Evolutionary conservation across 1,140 invertebrate species (phyloP).

Genomic region (Penaeus indicus): DNA sequence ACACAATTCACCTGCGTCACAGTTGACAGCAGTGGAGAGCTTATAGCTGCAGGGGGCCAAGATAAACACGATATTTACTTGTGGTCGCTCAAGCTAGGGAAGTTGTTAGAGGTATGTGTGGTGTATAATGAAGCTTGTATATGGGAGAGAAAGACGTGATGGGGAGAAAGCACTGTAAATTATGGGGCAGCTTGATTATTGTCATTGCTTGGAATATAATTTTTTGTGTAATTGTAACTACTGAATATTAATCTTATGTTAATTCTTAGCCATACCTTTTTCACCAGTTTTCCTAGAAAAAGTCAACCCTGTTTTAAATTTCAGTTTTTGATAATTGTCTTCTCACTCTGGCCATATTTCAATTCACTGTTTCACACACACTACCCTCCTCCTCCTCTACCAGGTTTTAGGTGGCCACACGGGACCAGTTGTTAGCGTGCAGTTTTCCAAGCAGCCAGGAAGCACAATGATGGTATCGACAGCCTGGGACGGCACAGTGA

Average conservation of each 20-base stretch:
- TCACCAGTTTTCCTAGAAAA: no score
- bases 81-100: constrained; percentile 94
- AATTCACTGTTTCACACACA: not conserved
- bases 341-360: not conserved
- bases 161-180: not conserved
- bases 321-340: not conserved
- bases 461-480: constrained; percentile 86
- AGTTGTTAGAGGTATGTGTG: constrained; percentile 83
- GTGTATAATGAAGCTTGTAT: not conserved
- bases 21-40: constrained; percentile 88
- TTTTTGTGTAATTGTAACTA: constrained; percentile 28
- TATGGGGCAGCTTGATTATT: not conserved
- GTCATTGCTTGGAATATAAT: constrained; percentile 22
- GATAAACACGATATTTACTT: constrained; percentile 96
- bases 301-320: not conserved
- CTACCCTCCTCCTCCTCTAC: not conserved
- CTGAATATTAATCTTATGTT: constrained; percentile 33
- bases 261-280: constrained; percentile 17
- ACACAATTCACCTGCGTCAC: constrained; percentile 94
- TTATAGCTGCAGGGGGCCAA: constrained; percentile 92
- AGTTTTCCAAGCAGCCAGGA: constrained; percentile 82
- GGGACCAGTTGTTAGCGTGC: constrained; percentile 87
- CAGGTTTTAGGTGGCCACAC: constrained; percentile 91
- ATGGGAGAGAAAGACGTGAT: no score
- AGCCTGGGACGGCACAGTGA: constrained; percentile 94